A percentile compares a stretch with the other conserved stretches of the same genome.
Conservation (phyloP, 2,888 invertebrate species). For the Troides aeacus region DNA sequence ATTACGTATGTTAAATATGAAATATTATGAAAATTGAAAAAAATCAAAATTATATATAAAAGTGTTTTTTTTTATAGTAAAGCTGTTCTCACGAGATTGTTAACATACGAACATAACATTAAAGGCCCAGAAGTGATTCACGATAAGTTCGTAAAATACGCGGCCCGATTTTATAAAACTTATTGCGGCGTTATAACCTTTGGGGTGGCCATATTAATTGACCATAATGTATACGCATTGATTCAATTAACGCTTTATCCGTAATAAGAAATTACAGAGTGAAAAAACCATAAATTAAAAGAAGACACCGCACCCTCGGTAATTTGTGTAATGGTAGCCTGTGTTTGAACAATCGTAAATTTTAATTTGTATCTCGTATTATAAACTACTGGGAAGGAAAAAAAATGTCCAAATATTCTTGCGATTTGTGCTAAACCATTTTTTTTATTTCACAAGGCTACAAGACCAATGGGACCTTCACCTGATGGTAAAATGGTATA, state of each 20-base stretch:
- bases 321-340: conserved; percentile 22
- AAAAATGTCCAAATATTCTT: no score
- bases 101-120: not conserved
- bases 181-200: conserved; percentile 28
- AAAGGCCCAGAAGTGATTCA: not conserved
- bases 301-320: conserved; percentile 12
- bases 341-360: conserved; percentile 17
- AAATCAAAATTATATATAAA: no score
- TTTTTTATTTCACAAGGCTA: no score
- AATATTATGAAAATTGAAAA: no score
- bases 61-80: no score
- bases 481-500: no score
- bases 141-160: conserved; percentile 20
- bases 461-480: no score
- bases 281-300: conserved; percentile 23
- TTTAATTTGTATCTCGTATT: conserved; percentile 4
- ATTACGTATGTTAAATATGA: no score
- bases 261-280: conserved; percentile 28
- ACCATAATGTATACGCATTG: conserved; percentile 38
- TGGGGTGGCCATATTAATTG: conserved; percentile 44
- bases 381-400: not conserved
- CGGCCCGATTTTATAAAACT: conserved; percentile 25
- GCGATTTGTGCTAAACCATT: no score
- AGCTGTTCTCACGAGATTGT: not conserved
- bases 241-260: conserved; percentile 40